Base-by-base conservation (phyloP, 2,797 vertebrate genomes). In the Xenentodon cancila region DNA sequence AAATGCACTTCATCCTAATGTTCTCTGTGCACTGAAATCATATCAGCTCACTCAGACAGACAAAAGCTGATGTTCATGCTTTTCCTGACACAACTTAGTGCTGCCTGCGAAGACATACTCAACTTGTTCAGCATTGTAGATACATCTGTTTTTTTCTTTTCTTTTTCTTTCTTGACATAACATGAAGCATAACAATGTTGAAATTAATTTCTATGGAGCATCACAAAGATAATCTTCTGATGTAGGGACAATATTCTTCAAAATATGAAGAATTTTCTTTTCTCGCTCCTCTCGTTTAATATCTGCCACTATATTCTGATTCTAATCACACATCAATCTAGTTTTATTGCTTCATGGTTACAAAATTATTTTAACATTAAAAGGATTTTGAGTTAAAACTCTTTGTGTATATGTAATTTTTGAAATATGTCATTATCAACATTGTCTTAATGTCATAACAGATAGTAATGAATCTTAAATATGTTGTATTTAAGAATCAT, bases 21-120 rank as follows among this genome's bases (percentile, higher is more conserved):
- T 92, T 91, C 47, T 86, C 77, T 88, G 87, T 65, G 71, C 86
- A 88, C 68, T 79, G 81, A 92, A 92, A 92, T 90, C 90, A 77
- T 90, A 87, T 91, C 89, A 90, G 68, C 79, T 84, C 66, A 7
- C 81, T 81, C 70, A 85, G 70, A 84, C 65, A 79, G 86, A 91
- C 89, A 89, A 82, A 79, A 71, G 75, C 86, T 68, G 71, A 75
- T 91, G 92, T 91, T 91, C 88, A 91, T 75, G 84, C 83, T 74
- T 64, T 57, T 86, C 83, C 88, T 89, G 77, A 54, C 74, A 78
- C 64, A 88, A 79, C 75, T 83, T 71, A 72, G 68, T 77, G 80
- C 64, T 70, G 64, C 66, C 73, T 72, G 73, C 83, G 3, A 25
- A 25, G 25, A 25, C 5, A 25, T 68, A 64, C 54, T 59, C 62